Percentiles rank a stretch among this genome's conserved stretches.
phyloP scores from a whole-genome alignment of 2,113 vertebrate genomes.

The Saccopteryx leptura region DNA sequence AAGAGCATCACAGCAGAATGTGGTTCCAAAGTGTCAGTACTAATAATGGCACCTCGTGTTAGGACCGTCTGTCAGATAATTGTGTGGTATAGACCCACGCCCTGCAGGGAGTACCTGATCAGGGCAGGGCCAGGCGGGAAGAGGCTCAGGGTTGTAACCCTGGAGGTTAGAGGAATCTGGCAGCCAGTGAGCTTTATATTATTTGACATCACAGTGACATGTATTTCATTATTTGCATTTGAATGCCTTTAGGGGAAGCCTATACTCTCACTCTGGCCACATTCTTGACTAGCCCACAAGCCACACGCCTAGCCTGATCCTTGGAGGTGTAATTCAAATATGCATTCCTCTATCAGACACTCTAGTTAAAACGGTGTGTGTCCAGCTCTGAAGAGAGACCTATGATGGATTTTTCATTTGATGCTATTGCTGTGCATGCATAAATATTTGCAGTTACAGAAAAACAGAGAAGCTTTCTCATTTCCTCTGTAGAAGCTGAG shows the following conservation, averaged over 20 bases:
- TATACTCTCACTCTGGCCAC: background rate
- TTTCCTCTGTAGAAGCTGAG: conserved; percentile 13
- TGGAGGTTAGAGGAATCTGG: background rate
- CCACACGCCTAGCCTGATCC: background rate
- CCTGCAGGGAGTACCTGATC: background rate
- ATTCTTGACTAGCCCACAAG: background rate
- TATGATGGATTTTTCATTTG: background rate
- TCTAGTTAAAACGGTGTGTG: background rate
- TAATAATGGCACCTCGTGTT: background rate
- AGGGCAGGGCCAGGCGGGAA: background rate
- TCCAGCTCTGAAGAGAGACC: background rate
- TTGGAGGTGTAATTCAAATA: background rate
- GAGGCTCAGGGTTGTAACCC: background rate
- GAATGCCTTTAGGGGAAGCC: background rate
- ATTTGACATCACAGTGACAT: background rate
- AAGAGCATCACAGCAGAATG: background rate
- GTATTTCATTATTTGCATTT: background rate
- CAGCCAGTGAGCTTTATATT: background rate
- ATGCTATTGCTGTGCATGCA: background rate
- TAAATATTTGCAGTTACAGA: background rate
- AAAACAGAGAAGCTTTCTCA: background rate
- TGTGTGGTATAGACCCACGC: background rate
- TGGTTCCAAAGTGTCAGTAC: background rate
- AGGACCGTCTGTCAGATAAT: background rate
- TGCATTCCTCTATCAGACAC: background rate